A percentile compares a stretch with the other conserved stretches of the same genome.
Conservation (phyloP, 2,888 invertebrate genomes). For the Magallana nippona region DNA sequence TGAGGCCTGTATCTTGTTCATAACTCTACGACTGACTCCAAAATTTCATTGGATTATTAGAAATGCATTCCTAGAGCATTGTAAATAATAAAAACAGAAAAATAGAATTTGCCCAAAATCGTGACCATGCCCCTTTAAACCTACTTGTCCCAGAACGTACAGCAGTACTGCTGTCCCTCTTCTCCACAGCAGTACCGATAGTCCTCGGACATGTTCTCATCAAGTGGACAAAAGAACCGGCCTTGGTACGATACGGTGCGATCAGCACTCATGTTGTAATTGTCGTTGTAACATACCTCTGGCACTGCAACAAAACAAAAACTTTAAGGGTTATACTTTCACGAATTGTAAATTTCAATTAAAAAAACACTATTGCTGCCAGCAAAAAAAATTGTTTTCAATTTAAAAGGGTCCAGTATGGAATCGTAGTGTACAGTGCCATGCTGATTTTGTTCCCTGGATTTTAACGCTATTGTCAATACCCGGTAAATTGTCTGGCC, state of each 20-base stretch:
- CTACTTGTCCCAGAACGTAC: slow-evolving; percentile 13
- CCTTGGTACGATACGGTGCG: slow-evolving; percentile 1
- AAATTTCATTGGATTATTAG: too few species aligned
- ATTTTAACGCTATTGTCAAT: too few species aligned
- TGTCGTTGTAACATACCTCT: slow-evolving; percentile 20
- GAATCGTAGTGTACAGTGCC: too few species aligned
- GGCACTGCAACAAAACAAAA: neutral
- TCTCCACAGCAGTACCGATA: slow-evolving; percentile 12
- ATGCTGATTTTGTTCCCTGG: too few species aligned
- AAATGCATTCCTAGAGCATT: too few species aligned
- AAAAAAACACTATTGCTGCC: neutral
- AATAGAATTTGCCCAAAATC: too few species aligned
- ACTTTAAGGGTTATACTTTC: neutral
- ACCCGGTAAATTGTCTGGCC: too few species aligned
- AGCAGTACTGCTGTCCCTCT: neutral
- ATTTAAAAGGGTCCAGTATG: too few species aligned
- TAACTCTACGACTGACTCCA: too few species aligned
- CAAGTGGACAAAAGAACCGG: neutral
- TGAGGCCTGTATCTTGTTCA: too few species aligned
- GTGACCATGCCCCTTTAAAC: too few species aligned
- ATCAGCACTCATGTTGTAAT: neutral
- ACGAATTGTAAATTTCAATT: neutral
- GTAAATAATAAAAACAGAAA: too few species aligned
- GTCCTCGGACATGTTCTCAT: slow-evolving; percentile 15
- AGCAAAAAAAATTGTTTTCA: neutral